Percentiles rank a stretch among this genome's conserved stretches.
Evolutionary conservation across 2,113 vertebrate species (phyloP).

Genomic region (Fregetta grallaria): DNA sequence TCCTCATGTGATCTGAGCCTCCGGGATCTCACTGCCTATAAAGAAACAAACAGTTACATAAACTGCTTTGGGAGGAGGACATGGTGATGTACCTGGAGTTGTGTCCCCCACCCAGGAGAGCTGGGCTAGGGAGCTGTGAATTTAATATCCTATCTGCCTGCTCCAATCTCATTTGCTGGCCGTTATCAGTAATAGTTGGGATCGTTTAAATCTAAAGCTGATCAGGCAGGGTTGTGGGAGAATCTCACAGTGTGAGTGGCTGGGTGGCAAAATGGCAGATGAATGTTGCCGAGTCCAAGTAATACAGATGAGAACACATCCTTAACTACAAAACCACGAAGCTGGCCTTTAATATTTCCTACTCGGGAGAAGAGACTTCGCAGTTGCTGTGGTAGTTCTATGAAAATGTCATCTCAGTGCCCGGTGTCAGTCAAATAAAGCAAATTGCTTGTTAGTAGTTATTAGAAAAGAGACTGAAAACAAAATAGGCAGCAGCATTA

Average conservation of each 20-base stretch:
- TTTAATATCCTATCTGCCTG: accelerated
- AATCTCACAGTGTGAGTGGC: background rate
- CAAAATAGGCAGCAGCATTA: background rate
- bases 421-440: background rate
- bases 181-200: accelerated
- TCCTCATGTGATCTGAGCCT: background rate
- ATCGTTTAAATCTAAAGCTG: background rate
- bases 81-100: too few species aligned
- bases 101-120: background rate
- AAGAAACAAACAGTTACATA: background rate
- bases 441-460: background rate
- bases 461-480: background rate
- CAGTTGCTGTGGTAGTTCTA: background rate
- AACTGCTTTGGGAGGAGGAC: background rate
- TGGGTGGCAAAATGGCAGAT: background rate
- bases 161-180: accelerated
- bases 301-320: background rate
- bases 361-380: background rate
- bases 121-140: background rate
- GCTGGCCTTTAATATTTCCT: background rate
- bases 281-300: background rate
- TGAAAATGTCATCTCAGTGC: background rate
- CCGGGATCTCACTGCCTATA: accelerated
- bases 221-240: background rate
- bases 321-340: background rate